phyloP scores from a whole-genome alignment of 2,888 invertebrate species.

The Glyphotaelius pellucidus region DNA sequence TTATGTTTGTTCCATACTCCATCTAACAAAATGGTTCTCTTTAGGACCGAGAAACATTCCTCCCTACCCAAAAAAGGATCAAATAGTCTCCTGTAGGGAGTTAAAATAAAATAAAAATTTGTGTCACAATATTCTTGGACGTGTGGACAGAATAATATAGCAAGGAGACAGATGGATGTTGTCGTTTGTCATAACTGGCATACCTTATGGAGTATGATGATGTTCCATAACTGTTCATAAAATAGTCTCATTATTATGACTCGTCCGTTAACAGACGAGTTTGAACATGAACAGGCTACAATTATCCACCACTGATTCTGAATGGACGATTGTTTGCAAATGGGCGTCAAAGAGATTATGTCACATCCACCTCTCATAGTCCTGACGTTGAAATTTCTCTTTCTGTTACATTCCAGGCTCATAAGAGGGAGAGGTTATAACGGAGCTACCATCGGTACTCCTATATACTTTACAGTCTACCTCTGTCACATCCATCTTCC shows the following conservation, averaged over 20 bases:
- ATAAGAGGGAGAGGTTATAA: neutral
- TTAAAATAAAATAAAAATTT: too few relatives aligned
- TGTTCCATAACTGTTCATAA: neutral
- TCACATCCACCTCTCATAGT: neutral
- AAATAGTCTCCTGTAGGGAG: too few relatives aligned
- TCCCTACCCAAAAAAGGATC: too few relatives aligned
- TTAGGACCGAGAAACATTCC: too few relatives aligned
- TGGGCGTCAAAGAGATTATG: neutral
- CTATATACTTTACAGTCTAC: neutral
- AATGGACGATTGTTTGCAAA: slow-evolving; percentile 23
- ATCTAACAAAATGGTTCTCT: too few relatives aligned
- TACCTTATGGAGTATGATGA: neutral
- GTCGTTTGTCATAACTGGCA: neutral
- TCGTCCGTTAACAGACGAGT: neutral
- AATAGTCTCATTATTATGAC: neutral
- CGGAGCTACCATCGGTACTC: neutral
- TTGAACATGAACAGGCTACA: neutral
- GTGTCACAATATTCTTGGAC: too few relatives aligned
- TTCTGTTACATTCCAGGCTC: neutral
- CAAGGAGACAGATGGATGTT: neutral
- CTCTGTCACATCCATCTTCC: neutral
- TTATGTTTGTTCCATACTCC: too few relatives aligned
- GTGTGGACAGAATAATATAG: too few relatives aligned
- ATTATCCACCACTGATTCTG: neutral
- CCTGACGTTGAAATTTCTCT: neutral